A percentile compares a stretch with the other conserved stretches of the same genome.
phyloP scores from a whole-genome alignment of 2,888 invertebrate species.

The Physocephala rufipes region DNA sequence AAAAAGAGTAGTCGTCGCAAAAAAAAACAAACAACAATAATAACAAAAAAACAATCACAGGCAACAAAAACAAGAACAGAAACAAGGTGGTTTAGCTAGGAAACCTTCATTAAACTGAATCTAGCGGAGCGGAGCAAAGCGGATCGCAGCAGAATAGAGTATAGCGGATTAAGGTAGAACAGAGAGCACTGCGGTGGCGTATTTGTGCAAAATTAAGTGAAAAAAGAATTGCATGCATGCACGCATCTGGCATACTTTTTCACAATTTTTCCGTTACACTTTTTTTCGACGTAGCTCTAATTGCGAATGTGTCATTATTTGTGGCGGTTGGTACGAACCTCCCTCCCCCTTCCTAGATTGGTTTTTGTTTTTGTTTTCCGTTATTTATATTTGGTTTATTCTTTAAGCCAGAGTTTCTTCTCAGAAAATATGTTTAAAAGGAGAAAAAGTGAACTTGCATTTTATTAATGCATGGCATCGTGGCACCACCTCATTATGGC shows the following conservation, averaged over 20 bases:
- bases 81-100: background rate
- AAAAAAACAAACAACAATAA: too few relatives aligned
- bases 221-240: background rate
- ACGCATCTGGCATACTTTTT: conserved; percentile 24
- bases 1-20: too few relatives aligned
- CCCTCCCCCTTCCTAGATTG: too few relatives aligned
- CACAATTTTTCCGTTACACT: background rate
- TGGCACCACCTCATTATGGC: too few relatives aligned
- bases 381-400: conserved; percentile 2
- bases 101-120: background rate
- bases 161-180: too few relatives aligned
- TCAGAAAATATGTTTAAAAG: too few relatives aligned
- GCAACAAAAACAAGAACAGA: background rate
- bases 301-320: conserved; percentile 1
- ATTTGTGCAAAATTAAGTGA: conserved; percentile 6
- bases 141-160: too few relatives aligned
- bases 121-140: background rate
- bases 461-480: too few relatives aligned
- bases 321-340: background rate
- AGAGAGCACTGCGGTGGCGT: too few relatives aligned
- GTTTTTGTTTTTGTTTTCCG: conserved; percentile 11
- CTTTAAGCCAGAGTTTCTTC: background rate
- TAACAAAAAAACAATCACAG: background rate
- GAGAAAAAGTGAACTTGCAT: too few relatives aligned
- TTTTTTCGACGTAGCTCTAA: conserved; percentile 21